Conservation (phyloP, 2,113 vertebrate genomes). For the Trichechus manatus region DNA sequence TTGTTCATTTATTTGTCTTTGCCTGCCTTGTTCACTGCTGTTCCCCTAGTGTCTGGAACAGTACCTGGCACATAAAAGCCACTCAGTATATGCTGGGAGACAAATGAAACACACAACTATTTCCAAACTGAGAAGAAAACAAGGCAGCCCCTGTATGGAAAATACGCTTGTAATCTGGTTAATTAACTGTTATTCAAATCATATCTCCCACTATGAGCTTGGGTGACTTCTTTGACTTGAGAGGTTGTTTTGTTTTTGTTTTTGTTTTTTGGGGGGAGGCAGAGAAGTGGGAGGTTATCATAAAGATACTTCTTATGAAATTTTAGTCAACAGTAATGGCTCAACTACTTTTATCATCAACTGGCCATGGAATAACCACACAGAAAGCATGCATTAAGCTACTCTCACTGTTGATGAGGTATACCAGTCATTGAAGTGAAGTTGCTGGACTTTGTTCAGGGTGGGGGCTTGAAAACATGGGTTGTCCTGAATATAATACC, state of each 20-base stretch:
- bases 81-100: neutral
- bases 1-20: neutral
- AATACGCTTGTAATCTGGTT: neutral
- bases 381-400: neutral
- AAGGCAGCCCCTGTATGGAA: neutral
- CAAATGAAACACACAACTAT: neutral
- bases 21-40: neutral
- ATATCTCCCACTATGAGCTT: slow-evolving; percentile 6
- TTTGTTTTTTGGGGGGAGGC: neutral
- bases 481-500: neutral
- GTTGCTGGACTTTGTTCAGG: neutral
- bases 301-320: slow-evolving; percentile 41
- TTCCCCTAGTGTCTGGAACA: neutral
- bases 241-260: neutral
- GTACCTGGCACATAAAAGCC: neutral
- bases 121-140: slow-evolving; percentile 34
- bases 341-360: slow-evolving; percentile 21
- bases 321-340: neutral
- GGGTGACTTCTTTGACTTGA: slow-evolving; percentile 34
- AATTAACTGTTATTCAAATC: slow-evolving; percentile 62
- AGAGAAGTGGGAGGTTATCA: neutral
- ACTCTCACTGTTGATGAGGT: neutral
- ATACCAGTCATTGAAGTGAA: neutral
- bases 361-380: neutral
- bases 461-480: neutral